These are phyloP conservation scores for Entelurus aequoreus DNA, from an alignment of 2,113 vertebrate genomes.

Conservation along the genomic window DNA sequence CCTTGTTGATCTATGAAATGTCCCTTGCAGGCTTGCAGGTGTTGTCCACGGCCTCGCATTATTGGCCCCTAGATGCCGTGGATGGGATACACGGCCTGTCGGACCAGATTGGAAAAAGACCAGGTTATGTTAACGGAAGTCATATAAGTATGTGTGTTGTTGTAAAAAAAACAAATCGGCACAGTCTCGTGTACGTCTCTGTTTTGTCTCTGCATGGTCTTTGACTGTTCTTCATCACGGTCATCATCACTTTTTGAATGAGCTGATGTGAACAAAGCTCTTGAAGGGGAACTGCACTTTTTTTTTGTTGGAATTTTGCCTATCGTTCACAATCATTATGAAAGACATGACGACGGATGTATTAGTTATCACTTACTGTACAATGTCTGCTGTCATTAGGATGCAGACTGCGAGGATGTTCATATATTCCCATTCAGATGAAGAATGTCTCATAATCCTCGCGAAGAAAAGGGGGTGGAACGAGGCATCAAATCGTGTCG, in stretches of 20 bases:
- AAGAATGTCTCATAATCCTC: no score
- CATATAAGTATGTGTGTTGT: slow-evolving; percentile 66
- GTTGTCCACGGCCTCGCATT: slow-evolving; percentile 86
- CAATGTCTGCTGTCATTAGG: no score
- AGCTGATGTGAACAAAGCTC: slow-evolving; percentile 35
- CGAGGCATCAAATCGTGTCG: no score
- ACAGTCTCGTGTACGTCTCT: slow-evolving; percentile 17
- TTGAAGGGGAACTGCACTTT: not conserved
- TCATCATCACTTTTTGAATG: slow-evolving; percentile 29
- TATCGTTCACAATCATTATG: no score
- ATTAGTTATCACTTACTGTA: no score
- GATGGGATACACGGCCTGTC: slow-evolving; percentile 85
- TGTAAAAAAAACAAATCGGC: slow-evolving; percentile 9
- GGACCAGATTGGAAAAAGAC: slow-evolving; percentile 81
- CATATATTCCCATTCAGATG: no score
- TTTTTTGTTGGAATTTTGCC: not conserved
- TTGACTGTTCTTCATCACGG: slow-evolving; percentile 16
- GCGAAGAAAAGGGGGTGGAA: no score
- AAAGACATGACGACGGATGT: no score
- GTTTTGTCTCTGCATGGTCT: slow-evolving; percentile 40
- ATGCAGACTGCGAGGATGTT: no score
- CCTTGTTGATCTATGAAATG: slow-evolving; percentile 43
- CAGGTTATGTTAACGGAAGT: slow-evolving; percentile 68
- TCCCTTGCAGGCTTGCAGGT: slow-evolving; percentile 81
- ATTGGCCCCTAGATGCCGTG: slow-evolving; percentile 88